Conservation (phyloP, 2,888 invertebrate species). For the Tuta absoluta region DNA sequence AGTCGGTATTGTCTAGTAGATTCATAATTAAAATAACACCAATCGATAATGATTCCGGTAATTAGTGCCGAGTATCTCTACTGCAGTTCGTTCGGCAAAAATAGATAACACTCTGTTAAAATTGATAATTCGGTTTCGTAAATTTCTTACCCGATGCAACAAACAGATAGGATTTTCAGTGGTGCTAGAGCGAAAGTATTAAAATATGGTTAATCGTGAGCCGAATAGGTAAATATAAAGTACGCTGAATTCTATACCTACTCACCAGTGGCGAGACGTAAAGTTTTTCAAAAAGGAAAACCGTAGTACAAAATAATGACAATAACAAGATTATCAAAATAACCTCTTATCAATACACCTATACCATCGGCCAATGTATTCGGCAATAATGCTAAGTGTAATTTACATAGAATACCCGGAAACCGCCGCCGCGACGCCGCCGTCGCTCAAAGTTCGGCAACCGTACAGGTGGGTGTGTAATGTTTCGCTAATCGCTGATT, state of each 20-base stretch:
- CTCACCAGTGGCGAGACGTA: too few species aligned
- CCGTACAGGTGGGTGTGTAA: background rate
- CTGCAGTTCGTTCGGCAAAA: background rate
- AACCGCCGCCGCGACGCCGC: background rate
- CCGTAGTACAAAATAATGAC: too few species aligned
- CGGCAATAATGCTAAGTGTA: background rate
- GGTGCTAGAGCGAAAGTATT: too few species aligned
- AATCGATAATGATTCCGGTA: background rate
- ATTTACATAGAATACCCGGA: constrained; percentile 24
- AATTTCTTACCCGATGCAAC: too few species aligned
- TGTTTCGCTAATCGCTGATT: background rate
- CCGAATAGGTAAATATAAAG: too few species aligned
- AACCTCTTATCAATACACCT: too few species aligned
- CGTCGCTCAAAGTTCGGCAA: constrained; percentile 7
- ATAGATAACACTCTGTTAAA: background rate
- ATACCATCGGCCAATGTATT: background rate
- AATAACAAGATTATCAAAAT: too few species aligned
- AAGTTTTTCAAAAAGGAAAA: too few species aligned
- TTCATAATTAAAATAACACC: background rate
- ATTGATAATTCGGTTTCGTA: background rate
- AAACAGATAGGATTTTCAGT: too few species aligned
- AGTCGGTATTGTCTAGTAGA: background rate
- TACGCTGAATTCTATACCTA: too few species aligned
- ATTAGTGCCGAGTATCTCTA: background rate
- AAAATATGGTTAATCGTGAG: too few species aligned